Evolutionary conservation across 2,888 invertebrate species (phyloP).

Genomic region (Invenusta paracnida): DNA sequence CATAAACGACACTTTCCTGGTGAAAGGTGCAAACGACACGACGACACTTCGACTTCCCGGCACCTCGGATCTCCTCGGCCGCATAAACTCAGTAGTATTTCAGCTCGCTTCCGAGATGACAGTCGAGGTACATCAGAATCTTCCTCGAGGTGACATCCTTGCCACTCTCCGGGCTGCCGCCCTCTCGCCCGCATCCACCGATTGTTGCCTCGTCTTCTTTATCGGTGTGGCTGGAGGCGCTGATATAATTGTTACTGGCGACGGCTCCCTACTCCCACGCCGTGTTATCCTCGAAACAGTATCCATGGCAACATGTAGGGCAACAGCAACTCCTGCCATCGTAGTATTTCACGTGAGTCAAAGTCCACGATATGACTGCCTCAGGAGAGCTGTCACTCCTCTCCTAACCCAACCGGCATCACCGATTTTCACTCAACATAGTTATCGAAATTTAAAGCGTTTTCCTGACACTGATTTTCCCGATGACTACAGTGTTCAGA

Average conservation of each 20-base stretch:
- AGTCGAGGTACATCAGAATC: not conserved
- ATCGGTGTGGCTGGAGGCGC: not conserved
- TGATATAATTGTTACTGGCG: not conserved
- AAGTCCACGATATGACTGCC: not conserved
- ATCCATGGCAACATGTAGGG: not conserved
- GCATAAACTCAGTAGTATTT: not conserved
- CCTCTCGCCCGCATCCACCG: not conserved
- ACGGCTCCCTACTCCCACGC: not conserved
- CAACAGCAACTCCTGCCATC: not conserved
- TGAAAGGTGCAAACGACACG: not conserved
- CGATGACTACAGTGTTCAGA: too few species aligned
- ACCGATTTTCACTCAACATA: too few species aligned
- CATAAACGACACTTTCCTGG: not conserved
- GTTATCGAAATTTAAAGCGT: too few species aligned
- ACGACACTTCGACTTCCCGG: too few species aligned
- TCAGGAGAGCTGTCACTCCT: not conserved
- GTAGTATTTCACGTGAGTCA: not conserved
- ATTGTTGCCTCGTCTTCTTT: not conserved
- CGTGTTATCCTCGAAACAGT: not conserved
- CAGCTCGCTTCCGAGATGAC: not conserved
- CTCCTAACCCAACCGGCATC: not conserved
- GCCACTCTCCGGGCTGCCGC: not conserved
- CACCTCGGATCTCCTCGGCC: not conserved
- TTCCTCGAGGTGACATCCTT: not conserved
- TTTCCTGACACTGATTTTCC: too few species aligned